Evolutionary conservation across 2,797 vertebrate species (phyloP), one percentile per base, ranked within the genome.

Genomic region (Coluber constrictor): DNA sequence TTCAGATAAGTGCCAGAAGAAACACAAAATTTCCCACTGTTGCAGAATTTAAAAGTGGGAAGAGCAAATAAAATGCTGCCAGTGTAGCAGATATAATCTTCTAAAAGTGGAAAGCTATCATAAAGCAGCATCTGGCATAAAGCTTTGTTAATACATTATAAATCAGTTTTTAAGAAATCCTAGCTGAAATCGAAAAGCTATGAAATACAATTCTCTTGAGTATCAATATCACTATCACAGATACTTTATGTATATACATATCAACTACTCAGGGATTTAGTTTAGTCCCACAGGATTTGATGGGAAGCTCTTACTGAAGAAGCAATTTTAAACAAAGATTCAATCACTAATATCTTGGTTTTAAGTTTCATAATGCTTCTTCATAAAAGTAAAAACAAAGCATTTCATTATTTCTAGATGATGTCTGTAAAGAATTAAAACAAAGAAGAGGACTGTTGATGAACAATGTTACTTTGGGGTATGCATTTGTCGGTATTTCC

Each of bases 181-280:
- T 93, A 95, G 79, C 89, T 0, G 9, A 95, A 95, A 95, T 86
- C 54, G 15, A 92, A 60, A 94, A 94, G 56, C 37, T 51, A 59
- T 95, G 93, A 95, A 95, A 96, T 95, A 93, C 94, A 96, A 96
- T 95, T 96, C 96, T 96, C 95, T 92, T 87, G 90, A 93, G 94
- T 25, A 47, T 95, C 95, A 93, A 88, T 95, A 96, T 96, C 96
- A 94, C 27, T 96, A 95, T 96, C 95, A 83, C 10, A 25, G 37
- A 83, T 83, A 83, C 43, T 83, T 83, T 83, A 47, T 12, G 10
- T 83, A 83, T 47, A 25, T 47, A 43, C 74, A 95, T 95, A 96
- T 60, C 90, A 90, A 87, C 91, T 94, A 93, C 96, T 95, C 96
- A 95, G 96, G 95, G 96, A 96, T 95, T 96, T 93, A 15, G 96